Evolutionary conservation across 1,140 invertebrate genomes (phyloP).

Genomic region (Sycophila sp.): DNA sequence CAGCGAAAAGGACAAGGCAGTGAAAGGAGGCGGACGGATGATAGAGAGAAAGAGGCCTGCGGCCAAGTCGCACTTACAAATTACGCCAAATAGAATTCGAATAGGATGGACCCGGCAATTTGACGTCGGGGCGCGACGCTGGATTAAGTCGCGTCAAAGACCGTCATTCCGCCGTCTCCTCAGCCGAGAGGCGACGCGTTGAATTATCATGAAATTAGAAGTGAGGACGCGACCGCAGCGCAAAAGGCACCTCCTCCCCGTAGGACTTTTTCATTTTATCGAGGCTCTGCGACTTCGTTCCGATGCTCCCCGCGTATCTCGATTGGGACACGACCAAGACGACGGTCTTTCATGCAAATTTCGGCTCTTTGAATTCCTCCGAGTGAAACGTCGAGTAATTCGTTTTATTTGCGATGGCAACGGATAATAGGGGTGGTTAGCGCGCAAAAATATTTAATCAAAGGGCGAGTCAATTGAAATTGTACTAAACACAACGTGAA

Average conservation of each 20-base stretch:
- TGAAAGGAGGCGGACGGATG: neutral
- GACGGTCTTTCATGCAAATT: no score
- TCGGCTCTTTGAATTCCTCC: no score
- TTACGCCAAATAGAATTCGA: constrained; percentile 32
- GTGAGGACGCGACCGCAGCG: neutral
- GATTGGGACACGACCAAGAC: no score
- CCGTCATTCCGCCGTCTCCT: constrained; percentile 23
- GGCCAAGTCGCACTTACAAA: constrained; percentile 16
- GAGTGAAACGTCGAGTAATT: no score
- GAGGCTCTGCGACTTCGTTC: no score
- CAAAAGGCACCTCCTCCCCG: neutral
- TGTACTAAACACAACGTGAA: no score
- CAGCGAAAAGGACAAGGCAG: neutral
- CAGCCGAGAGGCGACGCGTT: neutral
- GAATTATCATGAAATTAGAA: constrained; percentile 38
- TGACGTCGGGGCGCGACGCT: neutral
- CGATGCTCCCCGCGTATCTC: no score
- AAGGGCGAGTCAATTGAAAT: no score
- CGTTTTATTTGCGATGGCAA: no score
- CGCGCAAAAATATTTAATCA: no score
- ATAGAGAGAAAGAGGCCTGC: neutral
- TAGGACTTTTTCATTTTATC: neutral
- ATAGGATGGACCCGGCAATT: constrained; percentile 10
- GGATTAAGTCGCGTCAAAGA: constrained; percentile 28
- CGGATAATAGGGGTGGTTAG: no score